These are phyloP conservation scores for Simalia tracyae DNA, from an alignment of 2,797 vertebrate species.

Conservation along the genomic window DNA sequence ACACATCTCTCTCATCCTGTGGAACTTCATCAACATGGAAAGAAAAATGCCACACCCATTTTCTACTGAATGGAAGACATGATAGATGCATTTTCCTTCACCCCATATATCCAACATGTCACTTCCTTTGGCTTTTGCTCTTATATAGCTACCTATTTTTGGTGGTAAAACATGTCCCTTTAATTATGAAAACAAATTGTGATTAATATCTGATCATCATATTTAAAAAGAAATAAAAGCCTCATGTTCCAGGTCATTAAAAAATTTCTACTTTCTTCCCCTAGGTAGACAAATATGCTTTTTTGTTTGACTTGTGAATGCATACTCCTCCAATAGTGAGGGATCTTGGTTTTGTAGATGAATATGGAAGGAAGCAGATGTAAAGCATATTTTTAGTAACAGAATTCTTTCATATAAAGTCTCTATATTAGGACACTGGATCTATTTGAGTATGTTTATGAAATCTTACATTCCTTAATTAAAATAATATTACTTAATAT, in stretches of 20 bases:
- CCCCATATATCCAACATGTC: neutral
- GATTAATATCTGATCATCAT: neutral
- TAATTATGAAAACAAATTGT: neutral
- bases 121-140: neutral
- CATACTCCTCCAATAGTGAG: too few relatives aligned
- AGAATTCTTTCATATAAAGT: neutral
- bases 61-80: neutral
- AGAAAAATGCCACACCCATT: neutral
- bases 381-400: neutral
- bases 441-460: constrained; percentile 42
- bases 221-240: neutral
- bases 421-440: neutral
- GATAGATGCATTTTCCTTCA: neutral
- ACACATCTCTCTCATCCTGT: neutral
- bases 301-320: too few relatives aligned
- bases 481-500: too few relatives aligned
- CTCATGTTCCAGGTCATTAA: neutral
- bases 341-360: neutral
- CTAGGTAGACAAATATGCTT: neutral
- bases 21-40: too few relatives aligned
- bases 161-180: neutral
- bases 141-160: neutral
- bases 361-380: neutral
- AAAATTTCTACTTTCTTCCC: neutral
- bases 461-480: constrained; percentile 26